These are phyloP conservation scores for Sebastolobus alascanus DNA, from an alignment of 2,797 vertebrate species.

Conservation along the genomic window DNA sequence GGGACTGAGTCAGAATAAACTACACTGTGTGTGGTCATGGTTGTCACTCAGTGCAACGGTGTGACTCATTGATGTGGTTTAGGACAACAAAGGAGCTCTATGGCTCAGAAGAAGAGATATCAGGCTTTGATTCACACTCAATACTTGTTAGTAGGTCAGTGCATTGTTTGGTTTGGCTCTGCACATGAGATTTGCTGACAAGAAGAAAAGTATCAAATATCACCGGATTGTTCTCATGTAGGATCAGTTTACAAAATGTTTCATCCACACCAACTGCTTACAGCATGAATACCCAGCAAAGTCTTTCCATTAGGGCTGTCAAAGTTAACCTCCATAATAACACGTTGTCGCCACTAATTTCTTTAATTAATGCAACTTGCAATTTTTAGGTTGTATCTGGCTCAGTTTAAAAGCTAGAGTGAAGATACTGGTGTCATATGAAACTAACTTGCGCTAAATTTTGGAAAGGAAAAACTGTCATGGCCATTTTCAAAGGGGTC, in stretches of 20 bases:
- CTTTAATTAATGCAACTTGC: too few relatives aligned
- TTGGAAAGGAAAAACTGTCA: accelerated
- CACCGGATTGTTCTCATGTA: background rate
- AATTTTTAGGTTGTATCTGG: too few relatives aligned
- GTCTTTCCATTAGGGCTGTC: background rate
- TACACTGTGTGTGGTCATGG: too few relatives aligned
- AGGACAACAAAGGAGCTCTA: background rate
- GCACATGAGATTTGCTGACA: too few relatives aligned
- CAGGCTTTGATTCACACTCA: background rate
- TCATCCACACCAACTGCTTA: background rate
- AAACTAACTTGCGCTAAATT: accelerated
- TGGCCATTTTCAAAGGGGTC: too few relatives aligned
- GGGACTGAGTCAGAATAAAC: background rate
- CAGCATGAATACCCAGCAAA: background rate
- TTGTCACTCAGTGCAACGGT: background rate
- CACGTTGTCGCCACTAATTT: too few relatives aligned
- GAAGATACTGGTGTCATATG: too few relatives aligned
- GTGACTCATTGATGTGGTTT: background rate
- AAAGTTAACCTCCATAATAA: too few relatives aligned
- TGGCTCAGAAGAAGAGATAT: background rate
- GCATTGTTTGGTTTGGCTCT: background rate
- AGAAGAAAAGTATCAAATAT: too few relatives aligned
- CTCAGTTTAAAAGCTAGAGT: too few relatives aligned
- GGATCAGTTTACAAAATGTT: too few relatives aligned
- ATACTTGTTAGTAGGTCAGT: background rate